A percentile compares a stretch with the other conserved stretches of the same genome.
These are phyloP conservation scores for Trochalopteron elliotii DNA, from an alignment of 2,113 vertebrate genomes.

Conservation along the genomic window DNA sequence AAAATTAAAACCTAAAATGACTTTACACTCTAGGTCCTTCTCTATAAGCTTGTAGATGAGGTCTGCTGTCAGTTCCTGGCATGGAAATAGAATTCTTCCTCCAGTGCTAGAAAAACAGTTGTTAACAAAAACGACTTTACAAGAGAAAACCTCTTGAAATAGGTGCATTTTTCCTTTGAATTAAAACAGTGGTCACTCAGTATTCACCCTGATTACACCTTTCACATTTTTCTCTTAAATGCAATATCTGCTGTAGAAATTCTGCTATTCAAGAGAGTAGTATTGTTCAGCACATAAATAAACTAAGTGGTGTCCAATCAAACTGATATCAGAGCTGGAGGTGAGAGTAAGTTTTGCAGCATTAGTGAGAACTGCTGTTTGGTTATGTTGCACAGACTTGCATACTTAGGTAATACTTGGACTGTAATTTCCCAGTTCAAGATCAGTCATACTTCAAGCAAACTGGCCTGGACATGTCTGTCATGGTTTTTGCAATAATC, in stretches of 20 bases:
- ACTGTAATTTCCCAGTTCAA: background rate
- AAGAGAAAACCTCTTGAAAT: background rate
- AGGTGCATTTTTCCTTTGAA: background rate
- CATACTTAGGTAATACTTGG: background rate
- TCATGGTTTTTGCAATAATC: background rate
- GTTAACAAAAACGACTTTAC: background rate
- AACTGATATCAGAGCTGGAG: constrained; percentile 22
- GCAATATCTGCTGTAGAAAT: constrained; percentile 38
- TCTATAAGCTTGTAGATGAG: background rate
- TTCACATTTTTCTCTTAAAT: background rate
- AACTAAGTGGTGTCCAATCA: constrained; percentile 11
- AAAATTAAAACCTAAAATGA: background rate
- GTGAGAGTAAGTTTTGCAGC: constrained; percentile 39
- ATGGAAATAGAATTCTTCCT: background rate
- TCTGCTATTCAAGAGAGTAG: background rate
- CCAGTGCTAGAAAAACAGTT: background rate
- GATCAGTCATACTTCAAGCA: background rate
- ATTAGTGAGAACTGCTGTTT: background rate
- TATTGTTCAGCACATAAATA: constrained; percentile 39
- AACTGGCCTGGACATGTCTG: background rate
- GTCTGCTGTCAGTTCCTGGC: background rate
- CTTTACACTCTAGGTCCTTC: background rate
- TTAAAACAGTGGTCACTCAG: background rate
- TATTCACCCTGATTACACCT: background rate
- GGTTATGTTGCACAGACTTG: background rate